Evolutionary conservation across 1,140 invertebrate genomes (phyloP).

Genomic region (Lutraria rhynchaena): DNA sequence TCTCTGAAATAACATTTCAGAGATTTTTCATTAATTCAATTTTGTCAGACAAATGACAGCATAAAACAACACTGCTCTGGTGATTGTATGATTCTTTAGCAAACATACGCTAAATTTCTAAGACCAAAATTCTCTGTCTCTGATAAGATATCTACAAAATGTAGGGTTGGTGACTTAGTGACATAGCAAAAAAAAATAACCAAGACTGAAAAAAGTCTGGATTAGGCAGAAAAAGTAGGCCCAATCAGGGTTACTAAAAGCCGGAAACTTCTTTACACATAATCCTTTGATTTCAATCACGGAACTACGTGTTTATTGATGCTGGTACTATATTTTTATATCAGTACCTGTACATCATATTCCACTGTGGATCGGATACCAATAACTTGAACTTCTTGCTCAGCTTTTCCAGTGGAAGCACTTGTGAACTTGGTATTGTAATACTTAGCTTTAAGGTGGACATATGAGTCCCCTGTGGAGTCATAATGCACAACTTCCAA

Average conservation of each 20-base stretch:
- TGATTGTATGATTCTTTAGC: background rate
- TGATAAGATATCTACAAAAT: too few relatives aligned
- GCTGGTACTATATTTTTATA: too few relatives aligned
- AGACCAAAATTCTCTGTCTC: too few relatives aligned
- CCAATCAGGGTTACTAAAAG: background rate
- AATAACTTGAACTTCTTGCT: constrained; percentile 44
- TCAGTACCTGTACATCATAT: constrained; percentile 39
- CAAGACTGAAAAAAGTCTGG: too few relatives aligned
- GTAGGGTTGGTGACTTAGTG: too few relatives aligned
- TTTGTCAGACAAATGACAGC: too few relatives aligned
- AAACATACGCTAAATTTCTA: too few relatives aligned
- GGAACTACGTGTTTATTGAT: too few relatives aligned
- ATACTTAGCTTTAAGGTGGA: constrained; percentile 42
- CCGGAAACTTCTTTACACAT: background rate
- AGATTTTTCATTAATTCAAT: too few relatives aligned
- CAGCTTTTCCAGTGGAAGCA: constrained; percentile 44
- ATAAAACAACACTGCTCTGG: background rate
- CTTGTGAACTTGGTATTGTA: constrained; percentile 47
- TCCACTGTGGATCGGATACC: constrained; percentile 15
- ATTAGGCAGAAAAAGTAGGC: too few relatives aligned
- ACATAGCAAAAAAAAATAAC: too few relatives aligned
- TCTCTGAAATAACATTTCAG: constrained; percentile 3
- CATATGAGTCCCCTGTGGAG: background rate
- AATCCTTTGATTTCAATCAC: too few relatives aligned
- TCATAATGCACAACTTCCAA: constrained; percentile 49